These are phyloP conservation scores for Gambusia affinis DNA, from an alignment of 2,113 vertebrate genomes.

Conservation along the genomic window DNA sequence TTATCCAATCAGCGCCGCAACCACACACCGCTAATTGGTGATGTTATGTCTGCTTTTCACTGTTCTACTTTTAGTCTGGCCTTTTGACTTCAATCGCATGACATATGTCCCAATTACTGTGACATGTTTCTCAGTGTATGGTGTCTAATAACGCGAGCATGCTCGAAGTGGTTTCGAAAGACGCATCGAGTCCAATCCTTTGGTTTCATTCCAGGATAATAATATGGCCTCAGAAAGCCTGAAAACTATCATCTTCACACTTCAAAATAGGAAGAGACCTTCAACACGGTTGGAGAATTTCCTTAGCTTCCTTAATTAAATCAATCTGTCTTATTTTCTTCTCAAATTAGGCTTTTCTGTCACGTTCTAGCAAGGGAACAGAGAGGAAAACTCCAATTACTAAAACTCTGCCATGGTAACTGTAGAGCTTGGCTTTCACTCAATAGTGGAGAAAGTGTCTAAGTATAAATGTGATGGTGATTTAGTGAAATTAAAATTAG, in stretches of 20 bases:
- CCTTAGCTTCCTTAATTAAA: not conserved
- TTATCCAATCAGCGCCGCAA: conserved; percentile 56
- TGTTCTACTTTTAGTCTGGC: conserved; percentile 43
- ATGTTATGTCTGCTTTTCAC: conserved; percentile 50
- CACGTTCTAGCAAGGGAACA: not conserved
- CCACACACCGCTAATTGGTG: conserved; percentile 53
- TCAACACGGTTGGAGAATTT: not conserved
- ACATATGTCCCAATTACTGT: conserved; percentile 35
- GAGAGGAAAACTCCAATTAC: not conserved
- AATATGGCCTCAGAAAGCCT: not conserved
- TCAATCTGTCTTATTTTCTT: not conserved
- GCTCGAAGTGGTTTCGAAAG: conserved; percentile 14
- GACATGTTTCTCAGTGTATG: conserved; percentile 16
- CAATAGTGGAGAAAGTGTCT: not conserved
- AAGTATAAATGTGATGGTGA: not conserved
- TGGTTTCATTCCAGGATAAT: not conserved
- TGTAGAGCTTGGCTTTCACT: too few relatives aligned
- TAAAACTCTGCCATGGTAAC: not conserved
- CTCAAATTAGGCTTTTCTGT: not conserved
- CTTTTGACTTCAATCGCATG: conserved; percentile 58
- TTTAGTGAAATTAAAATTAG: not conserved
- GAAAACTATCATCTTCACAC: not conserved
- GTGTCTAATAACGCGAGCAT: conserved; percentile 13
- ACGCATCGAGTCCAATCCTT: not conserved
- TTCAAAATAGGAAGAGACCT: not conserved